phyloP scores from a whole-genome alignment of 2,888 invertebrate species.

The Hydrotaea diabolus region DNA sequence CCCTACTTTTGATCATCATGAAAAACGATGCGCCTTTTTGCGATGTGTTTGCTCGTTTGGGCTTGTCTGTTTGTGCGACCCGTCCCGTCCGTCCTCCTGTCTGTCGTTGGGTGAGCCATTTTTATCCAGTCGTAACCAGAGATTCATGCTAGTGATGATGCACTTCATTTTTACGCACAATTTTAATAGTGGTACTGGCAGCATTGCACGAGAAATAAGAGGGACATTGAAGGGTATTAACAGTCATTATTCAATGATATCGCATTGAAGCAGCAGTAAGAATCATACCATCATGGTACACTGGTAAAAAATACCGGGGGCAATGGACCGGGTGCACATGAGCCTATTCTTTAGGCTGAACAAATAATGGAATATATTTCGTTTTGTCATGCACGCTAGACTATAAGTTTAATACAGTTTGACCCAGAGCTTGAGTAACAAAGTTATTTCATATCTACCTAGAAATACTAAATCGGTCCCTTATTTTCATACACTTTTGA shows the following conservation, averaged over 20 bases:
- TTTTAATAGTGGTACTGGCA: slow-evolving; percentile 56
- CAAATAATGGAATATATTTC: too few relatives aligned
- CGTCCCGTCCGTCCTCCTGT: background rate
- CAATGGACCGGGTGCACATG: too few relatives aligned
- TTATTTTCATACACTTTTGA: too few relatives aligned
- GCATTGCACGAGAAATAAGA: slow-evolving; percentile 57
- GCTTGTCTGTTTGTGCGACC: background rate
- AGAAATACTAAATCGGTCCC: too few relatives aligned
- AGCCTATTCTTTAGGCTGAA: too few relatives aligned
- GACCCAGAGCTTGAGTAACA: too few relatives aligned
- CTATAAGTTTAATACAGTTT: too few relatives aligned
- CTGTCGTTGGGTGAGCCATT: slow-evolving; percentile 19
- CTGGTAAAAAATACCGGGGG: slow-evolving; percentile 29
- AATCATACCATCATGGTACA: slow-evolving; percentile 50
- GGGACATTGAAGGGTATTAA: slow-evolving; percentile 79
- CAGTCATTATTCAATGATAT: slow-evolving; percentile 80
- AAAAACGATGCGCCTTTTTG: slow-evolving; percentile 52
- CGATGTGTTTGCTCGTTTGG: slow-evolving; percentile 16
- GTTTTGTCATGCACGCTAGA: too few relatives aligned
- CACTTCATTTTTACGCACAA: slow-evolving; percentile 62
- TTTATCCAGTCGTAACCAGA: slow-evolving; percentile 56
- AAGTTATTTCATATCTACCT: too few relatives aligned
- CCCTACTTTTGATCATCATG: slow-evolving; percentile 44
- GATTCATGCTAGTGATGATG: slow-evolving; percentile 66
- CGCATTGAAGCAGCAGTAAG: slow-evolving; percentile 69